A percentile compares a stretch with the other conserved stretches of the same genome.
These are phyloP conservation scores for Sminthurides aquaticus DNA, from an alignment of 2,888 invertebrate genomes.

Conservation along the genomic window DNA sequence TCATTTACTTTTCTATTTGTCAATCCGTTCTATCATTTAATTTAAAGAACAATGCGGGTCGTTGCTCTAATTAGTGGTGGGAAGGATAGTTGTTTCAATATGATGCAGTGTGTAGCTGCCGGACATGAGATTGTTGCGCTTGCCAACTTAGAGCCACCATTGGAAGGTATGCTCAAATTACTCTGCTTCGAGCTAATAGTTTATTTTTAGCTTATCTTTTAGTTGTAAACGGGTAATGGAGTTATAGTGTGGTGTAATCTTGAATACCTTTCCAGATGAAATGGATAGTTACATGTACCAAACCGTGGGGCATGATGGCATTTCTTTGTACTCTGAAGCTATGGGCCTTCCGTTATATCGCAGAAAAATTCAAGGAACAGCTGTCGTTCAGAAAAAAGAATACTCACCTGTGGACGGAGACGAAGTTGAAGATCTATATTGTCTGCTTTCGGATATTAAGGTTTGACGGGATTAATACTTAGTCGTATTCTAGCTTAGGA, in stretches of 20 bases:
- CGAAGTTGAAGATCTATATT: constrained; percentile 95
- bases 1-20: too few species aligned
- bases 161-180: constrained; percentile 63
- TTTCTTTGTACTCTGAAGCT: constrained; percentile 84
- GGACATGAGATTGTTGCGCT: constrained; percentile 93
- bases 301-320: constrained; percentile 93
- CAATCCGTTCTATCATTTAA: background rate
- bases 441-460: constrained; percentile 69
- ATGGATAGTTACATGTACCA: constrained; percentile 99
- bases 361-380: constrained; percentile 72
- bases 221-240: background rate
- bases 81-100: constrained; percentile 98
- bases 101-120: constrained; percentile 94
- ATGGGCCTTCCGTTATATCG: constrained; percentile 87
- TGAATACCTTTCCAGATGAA: constrained; percentile 59
- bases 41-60: constrained; percentile 60
- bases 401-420: constrained; percentile 76
- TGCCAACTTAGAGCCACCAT: constrained; percentile 85
- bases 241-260: background rate
- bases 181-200: too few species aligned
- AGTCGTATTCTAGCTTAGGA: too few species aligned
- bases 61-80: constrained; percentile 92
- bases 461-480: constrained; percentile 52
- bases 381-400: constrained; percentile 67
- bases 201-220: too few species aligned